phyloP scores from a whole-genome alignment of 2,113 vertebrate genomes.

The Lampris megalopsis region DNA sequence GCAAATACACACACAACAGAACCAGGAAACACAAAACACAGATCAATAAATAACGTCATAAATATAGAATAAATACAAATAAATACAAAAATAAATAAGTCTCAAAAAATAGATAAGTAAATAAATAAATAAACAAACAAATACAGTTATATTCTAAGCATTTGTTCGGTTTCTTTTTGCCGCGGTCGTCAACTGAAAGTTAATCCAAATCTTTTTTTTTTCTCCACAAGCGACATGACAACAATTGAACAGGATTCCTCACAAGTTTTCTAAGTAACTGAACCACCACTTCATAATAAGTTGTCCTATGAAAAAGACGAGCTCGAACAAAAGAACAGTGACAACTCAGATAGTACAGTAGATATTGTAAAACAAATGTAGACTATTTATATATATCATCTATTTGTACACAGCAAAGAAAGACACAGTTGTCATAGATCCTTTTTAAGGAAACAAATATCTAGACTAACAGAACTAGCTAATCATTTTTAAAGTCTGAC shows the following conservation, averaged over 20 bases:
- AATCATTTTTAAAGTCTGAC: conserved; percentile 99
- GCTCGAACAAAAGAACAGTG: conserved; percentile 98
- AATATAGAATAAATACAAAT: conserved; percentile 84
- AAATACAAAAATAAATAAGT: conserved; percentile 85
- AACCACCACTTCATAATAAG: conserved; percentile 98
- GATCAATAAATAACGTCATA: conserved; percentile 77
- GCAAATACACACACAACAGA: conserved; percentile 87
- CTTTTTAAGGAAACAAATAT: conserved; percentile 99
- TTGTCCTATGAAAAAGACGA: conserved; percentile 94
- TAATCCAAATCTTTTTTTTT: conserved; percentile 83
- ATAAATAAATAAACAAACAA: conserved; percentile 76
- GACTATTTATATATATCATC: conserved; percentile 99
- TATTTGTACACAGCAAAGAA: conserved; percentile 99
- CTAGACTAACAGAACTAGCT: conserved; percentile 99
- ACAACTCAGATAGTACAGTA: conserved; percentile 99
- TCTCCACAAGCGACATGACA: conserved; percentile 99
- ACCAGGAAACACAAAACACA: conserved; percentile 84
- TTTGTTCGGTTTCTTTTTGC: conserved; percentile 86
- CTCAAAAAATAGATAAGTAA: conserved; percentile 73
- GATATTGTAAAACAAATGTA: conserved; percentile 98
- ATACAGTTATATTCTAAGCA: conserved; percentile 82
- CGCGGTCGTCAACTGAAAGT: conserved; percentile 81
- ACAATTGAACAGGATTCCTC: conserved; percentile 99
- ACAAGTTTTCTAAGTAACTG: conserved; percentile 99
- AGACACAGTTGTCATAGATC: conserved; percentile 98